These are phyloP conservation scores for Troilus luridus DNA, from an alignment of 2,888 invertebrate species.

Conservation along the genomic window DNA sequence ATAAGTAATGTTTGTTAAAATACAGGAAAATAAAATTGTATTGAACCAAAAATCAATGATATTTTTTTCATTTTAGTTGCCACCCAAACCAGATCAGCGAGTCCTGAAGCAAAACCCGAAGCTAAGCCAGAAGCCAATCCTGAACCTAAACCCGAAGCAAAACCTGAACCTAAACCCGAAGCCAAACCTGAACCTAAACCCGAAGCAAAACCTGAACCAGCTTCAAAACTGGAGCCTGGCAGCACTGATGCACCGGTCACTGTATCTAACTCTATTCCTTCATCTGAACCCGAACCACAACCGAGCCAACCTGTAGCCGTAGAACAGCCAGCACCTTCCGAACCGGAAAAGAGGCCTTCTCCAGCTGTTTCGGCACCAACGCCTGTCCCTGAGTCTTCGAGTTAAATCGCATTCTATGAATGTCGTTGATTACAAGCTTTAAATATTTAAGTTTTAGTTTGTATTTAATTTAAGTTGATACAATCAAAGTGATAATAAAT, in stretches of 20 bases:
- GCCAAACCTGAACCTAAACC: conserved; percentile 63
- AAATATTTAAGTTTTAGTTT: conserved; percentile 50
- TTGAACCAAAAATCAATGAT: not conserved
- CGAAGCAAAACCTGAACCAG: conserved; percentile 57
- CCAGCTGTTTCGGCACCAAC: conserved; percentile 52
- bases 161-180: conserved; percentile 27
- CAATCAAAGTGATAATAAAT: conserved; percentile 51
- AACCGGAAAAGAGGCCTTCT: conserved; percentile 55
- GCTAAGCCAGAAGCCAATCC: conserved; percentile 53
- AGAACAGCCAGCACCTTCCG: conserved; percentile 59
- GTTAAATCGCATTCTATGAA: conserved; percentile 49
- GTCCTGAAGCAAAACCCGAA: conserved; percentile 54
- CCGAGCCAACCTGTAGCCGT: conserved; percentile 56
- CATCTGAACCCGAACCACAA: conserved; percentile 43
- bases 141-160: conserved; percentile 38
- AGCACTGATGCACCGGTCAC: conserved; percentile 22
- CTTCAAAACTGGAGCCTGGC: conserved; percentile 51
- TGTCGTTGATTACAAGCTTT: conserved; percentile 49
- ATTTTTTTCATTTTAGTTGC: not conserved
- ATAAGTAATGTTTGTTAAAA: no score
- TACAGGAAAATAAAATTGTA: no score
- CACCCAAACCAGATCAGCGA: conserved; percentile 48
- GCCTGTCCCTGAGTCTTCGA: conserved; percentile 22
- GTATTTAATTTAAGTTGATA: conserved; percentile 55
- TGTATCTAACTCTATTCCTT: conserved; percentile 40